Conservation (phyloP, 2,888 invertebrate genomes). For the Parnassius glacialis region DNA sequence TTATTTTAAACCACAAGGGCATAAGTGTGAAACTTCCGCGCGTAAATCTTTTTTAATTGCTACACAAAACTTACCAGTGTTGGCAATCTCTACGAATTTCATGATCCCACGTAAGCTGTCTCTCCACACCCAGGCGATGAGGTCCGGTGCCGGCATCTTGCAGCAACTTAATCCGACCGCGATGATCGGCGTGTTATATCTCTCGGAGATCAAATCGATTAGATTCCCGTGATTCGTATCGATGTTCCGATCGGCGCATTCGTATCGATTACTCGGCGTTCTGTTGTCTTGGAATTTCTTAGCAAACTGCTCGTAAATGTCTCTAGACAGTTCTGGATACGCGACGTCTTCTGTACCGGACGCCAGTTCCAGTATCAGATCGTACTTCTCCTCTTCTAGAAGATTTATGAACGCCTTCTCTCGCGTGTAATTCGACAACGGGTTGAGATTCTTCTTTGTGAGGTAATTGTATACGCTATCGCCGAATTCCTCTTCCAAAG, state of each 20-base stretch:
- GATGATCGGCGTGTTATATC: conserved; percentile 84
- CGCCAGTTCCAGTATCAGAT: conserved; percentile 86
- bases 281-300: conserved; percentile 66
- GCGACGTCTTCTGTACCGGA: conserved; percentile 86
- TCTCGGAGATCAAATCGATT: conserved; percentile 81
- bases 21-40: too few species aligned
- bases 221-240: conserved; percentile 67
- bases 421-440: conserved; percentile 64
- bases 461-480: conserved; percentile 80
- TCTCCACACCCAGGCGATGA: conserved; percentile 87
- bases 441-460: conserved; percentile 64
- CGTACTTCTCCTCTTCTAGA: conserved; percentile 84
- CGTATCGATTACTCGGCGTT: conserved; percentile 54
- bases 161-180: conserved; percentile 90
- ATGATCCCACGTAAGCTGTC: conserved; percentile 83
- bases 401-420: conserved; percentile 84
- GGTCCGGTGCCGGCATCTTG: conserved; percentile 86
- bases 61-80: conserved; percentile 74
- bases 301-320: conserved; percentile 73
- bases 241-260: conserved; percentile 43
- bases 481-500: conserved; percentile 83
- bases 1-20: too few species aligned
- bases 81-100: conserved; percentile 82
- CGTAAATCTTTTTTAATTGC: not conserved
- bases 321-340: conserved; percentile 64